phyloP scores from a whole-genome alignment of 2,888 invertebrate species.

The Rhyacophila evoluta region DNA sequence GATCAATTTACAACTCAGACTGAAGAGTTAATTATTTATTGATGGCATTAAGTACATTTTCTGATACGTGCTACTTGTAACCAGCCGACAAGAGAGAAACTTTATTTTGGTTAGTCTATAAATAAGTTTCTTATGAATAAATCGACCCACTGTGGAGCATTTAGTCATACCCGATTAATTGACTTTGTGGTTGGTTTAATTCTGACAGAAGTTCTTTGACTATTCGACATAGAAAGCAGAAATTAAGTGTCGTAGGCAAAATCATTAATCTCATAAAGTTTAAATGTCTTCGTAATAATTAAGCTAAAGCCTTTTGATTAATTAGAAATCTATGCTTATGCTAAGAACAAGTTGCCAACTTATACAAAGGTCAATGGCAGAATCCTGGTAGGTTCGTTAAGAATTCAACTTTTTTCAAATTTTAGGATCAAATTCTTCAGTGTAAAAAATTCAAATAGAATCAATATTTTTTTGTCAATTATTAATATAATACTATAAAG shows the following conservation, averaged over 20 bases:
- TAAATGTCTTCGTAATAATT: background rate
- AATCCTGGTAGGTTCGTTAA: no score
- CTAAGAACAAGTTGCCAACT: no score
- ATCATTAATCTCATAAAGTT: background rate
- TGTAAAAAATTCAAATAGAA: no score
- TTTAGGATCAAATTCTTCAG: no score
- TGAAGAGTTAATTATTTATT: constrained; percentile 5
- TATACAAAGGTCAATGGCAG: no score
- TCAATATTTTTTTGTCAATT: no score
- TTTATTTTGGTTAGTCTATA: background rate
- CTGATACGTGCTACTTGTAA: background rate
- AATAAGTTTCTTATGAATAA: background rate
- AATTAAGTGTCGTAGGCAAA: background rate
- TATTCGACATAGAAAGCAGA: constrained; percentile 13
- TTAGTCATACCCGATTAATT: constrained; percentile 14
- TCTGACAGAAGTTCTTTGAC: constrained; percentile 18
- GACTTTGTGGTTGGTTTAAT: constrained; percentile 2
- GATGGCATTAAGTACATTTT: constrained; percentile 4
- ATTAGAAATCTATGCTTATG: background rate
- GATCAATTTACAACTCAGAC: background rate
- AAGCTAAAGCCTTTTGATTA: background rate
- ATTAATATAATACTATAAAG: no score
- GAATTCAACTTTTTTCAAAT: no score
- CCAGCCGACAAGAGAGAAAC: background rate
- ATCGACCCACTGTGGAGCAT: background rate